Base-by-base conservation (phyloP, 1,140 invertebrate genomes). In the Pomacea maculata region DNA sequence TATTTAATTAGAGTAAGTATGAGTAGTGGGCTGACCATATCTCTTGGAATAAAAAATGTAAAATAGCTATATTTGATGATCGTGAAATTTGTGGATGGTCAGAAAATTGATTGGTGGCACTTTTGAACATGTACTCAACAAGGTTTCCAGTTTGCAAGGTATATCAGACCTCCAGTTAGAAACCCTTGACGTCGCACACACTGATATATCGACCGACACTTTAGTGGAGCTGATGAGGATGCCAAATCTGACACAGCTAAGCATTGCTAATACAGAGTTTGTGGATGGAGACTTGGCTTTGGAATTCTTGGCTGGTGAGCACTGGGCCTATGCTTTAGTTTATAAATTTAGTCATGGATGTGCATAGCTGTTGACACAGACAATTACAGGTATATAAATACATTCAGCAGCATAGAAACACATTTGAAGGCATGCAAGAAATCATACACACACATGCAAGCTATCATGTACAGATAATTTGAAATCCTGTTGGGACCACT, bases 71-170 rank as follows among this genome's bases (percentile, higher is more conserved):
- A 64, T 3, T 29, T 79, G n/a, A 78, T 80, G 5, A 29, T 17
- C 25, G 11, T 14, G n/a, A 29, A 70, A 19, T 67, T 70, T 70
- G n/a, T 70, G n/a, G 21, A 70, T 67, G 4, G 17, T 21, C 34
- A 21, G 34, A 29, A 21, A 70, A 70, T 70, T 70, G n/a, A 25
- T 9, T 25, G n/a, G 68, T 70, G n/a, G 68, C 9, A 25, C 68
- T 25, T 4, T 21, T 45, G 34, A 34, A 34, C 34, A 7, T 70
- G 67, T 63, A 3, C 8, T 63, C 55, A 70, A 29, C 54, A 52
- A 82, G 81, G 61, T 82, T 8, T 63, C 29, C 34, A 82, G 74
- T 74, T 67, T 82, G 73, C 65, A 78, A 29, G 81, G 81, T 11
- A 75, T 82, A 29, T 21, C 75, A 63, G 25, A 79, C 21, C 67